Conservation (phyloP, 2,797 vertebrate genomes). For the Lepilemur ruficaudatus region DNA sequence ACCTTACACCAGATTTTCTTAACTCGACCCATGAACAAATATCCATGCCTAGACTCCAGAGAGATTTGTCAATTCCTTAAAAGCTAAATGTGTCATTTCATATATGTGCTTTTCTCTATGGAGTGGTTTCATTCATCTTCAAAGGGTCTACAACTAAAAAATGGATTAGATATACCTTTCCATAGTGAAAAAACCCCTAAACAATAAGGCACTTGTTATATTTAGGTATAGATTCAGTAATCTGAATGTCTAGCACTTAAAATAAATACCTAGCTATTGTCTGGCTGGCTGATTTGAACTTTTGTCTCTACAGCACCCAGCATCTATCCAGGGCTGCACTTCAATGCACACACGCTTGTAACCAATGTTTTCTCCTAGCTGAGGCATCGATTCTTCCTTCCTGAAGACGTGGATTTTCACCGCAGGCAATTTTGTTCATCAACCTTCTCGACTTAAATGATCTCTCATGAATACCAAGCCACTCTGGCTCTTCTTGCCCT, state of each 20-base stretch:
- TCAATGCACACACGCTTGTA: rapidly evolving
- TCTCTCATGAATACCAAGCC: not conserved
- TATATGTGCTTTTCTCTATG: not conserved
- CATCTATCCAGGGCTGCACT: not conserved
- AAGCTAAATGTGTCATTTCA: not conserved
- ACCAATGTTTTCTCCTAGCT: not conserved
- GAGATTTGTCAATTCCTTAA: not conserved
- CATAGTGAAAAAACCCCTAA: not conserved
- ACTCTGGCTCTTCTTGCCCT: not conserved
- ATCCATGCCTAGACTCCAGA: not conserved
- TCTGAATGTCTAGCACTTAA: not conserved
- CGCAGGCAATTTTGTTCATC: not conserved
- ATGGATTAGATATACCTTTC: not conserved
- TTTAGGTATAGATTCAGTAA: not conserved
- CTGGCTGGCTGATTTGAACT: not conserved
- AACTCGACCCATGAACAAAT: not conserved
- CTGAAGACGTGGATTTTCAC: not conserved
- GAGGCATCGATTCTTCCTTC: not conserved
- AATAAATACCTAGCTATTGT: not conserved
- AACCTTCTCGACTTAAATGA: not conserved
- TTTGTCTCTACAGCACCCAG: not conserved
- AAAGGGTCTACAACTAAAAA: not conserved
- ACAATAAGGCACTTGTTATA: not conserved
- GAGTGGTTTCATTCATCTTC: not conserved
- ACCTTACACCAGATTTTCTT: not conserved